These are phyloP conservation scores for Cataglyphis rosenhaueri DNA, from an alignment of 2,888 invertebrate species.

Conservation along the genomic window DNA sequence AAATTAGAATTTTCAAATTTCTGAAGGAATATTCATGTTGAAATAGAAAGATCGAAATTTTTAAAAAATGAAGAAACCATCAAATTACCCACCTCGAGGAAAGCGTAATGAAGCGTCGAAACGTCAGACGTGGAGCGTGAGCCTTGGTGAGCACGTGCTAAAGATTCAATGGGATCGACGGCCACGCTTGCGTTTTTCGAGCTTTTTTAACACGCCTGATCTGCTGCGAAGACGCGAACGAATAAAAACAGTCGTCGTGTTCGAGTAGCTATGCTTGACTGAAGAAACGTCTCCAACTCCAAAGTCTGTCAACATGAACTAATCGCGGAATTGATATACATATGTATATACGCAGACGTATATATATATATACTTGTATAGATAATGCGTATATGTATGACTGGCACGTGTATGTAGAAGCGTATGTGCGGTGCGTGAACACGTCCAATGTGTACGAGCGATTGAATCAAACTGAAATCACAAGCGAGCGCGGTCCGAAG, in stretches of 20 bases:
- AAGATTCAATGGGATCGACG: background rate
- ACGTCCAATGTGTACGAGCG: constrained; percentile 24
- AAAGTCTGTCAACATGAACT: constrained; percentile 54
- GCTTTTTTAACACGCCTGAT: background rate
- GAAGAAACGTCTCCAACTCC: constrained; percentile 26
- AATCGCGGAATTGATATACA: constrained; percentile 29
- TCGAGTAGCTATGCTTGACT: constrained; percentile 54
- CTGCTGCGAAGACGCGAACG: background rate
- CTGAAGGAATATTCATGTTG: background rate
- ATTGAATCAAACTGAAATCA: constrained; percentile 44
- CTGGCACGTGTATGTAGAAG: constrained; percentile 7
- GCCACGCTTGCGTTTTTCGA: background rate
- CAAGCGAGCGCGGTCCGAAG: constrained; percentile 28
- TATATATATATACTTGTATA: background rate
- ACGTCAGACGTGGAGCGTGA: background rate
- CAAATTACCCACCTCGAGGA: constrained; percentile 12
- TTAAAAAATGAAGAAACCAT: background rate
- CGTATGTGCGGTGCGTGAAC: constrained; percentile 6
- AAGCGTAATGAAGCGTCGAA: background rate
- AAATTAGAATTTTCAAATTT: background rate
- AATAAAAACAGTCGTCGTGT: background rate
- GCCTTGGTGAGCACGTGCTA: constrained; percentile 6
- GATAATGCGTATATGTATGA: background rate
- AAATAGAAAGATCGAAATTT: background rate
- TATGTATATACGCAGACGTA: background rate